These are phyloP conservation scores for Cenopis cana DNA, from an alignment of 2,888 invertebrate genomes.

Conservation along the genomic window DNA sequence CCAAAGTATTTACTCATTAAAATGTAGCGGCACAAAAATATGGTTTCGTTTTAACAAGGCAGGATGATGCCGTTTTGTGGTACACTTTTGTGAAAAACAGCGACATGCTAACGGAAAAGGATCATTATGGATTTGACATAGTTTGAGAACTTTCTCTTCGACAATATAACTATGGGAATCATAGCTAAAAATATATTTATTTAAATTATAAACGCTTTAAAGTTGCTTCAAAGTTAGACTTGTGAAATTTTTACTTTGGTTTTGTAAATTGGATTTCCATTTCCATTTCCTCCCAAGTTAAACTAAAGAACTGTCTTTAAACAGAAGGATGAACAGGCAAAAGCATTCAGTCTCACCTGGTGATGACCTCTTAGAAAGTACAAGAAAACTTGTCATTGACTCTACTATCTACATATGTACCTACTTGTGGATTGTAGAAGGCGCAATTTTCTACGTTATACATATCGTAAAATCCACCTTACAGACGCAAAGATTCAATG, in stretches of 20 bases:
- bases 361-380: too few species aligned
- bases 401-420: too few species aligned
- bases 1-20: not conserved
- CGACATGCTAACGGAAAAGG: constrained; percentile 22
- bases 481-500: too few species aligned
- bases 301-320: not conserved
- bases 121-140: constrained; percentile 26
- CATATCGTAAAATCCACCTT: too few species aligned
- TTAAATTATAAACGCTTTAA: constrained; percentile 5
- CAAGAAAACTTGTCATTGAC: too few species aligned
- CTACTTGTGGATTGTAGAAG: too few species aligned
- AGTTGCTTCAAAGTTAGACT: not conserved
- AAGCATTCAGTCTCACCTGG: too few species aligned
- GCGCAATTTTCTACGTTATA: too few species aligned
- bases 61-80: not conserved
- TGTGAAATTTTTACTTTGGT: too few species aligned
- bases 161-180: constrained; percentile 1
- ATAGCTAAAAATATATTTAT: not conserved
- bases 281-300: not conserved
- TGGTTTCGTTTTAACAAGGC: not conserved
- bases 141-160: constrained; percentile 31
- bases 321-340: too few species aligned
- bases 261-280: too few species aligned
- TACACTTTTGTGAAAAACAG: constrained; percentile 17
- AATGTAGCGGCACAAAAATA: not conserved